Conservation (phyloP, 2,113 vertebrate species). For the Malurus melanocephalus region DNA sequence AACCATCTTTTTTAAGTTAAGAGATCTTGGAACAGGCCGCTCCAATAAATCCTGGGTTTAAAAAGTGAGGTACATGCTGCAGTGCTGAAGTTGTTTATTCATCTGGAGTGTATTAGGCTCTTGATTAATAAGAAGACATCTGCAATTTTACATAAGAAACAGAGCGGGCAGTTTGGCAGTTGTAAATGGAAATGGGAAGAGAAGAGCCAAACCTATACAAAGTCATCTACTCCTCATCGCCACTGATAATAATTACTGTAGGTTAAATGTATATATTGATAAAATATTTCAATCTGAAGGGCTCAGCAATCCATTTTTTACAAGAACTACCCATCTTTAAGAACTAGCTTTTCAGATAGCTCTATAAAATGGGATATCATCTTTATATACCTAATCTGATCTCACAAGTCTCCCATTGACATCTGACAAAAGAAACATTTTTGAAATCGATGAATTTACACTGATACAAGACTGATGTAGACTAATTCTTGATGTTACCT, state of each 20-base stretch:
- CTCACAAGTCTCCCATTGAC: not conserved
- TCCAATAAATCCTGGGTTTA: conserved; percentile 72
- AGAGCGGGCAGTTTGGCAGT: conserved; percentile 75
- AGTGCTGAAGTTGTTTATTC: conserved; percentile 90
- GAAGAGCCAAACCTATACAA: conserved; percentile 70
- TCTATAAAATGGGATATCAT: not conserved
- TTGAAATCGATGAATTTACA: not conserved
- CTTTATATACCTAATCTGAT: not conserved
- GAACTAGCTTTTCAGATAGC: not conserved
- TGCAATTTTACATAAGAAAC: conserved; percentile 82
- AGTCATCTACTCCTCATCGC: conserved; percentile 43
- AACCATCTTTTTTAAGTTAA: conserved; percentile 80
- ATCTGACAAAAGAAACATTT: not conserved
- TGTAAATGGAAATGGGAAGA: conserved; percentile 64
- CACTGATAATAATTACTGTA: conserved; percentile 64
- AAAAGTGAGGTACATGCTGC: conserved; percentile 72
- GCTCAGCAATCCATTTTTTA: not conserved
- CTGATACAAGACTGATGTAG: not conserved
- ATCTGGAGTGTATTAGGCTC: conserved; percentile 96
- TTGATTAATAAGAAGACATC: conserved; percentile 92
- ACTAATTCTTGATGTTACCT: not conserved
- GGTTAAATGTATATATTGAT: not conserved
- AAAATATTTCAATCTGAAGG: not conserved
- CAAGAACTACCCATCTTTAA: not conserved
- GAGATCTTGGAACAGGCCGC: conserved; percentile 76